phyloP scores from a whole-genome alignment of 1,140 invertebrate species.

The Lerema accius region DNA sequence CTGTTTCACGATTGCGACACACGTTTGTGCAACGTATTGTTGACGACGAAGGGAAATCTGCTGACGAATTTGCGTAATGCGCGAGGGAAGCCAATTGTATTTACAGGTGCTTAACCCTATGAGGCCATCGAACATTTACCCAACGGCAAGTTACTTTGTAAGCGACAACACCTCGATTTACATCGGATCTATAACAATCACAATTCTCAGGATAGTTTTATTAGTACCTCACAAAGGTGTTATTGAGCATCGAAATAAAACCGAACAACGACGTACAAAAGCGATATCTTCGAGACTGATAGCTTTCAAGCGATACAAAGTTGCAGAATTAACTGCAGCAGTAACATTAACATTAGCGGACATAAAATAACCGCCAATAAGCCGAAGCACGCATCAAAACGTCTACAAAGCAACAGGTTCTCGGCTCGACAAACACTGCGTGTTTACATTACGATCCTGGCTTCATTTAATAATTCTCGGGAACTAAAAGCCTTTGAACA shows the following conservation, averaged over 20 bases:
- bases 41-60: constrained; percentile 69
- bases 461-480: constrained; percentile 82
- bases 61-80: constrained; percentile 56
- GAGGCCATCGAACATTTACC: constrained; percentile 34
- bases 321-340: constrained; percentile 65
- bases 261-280: constrained; percentile 39
- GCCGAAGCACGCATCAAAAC: constrained; percentile 72
- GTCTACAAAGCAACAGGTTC: constrained; percentile 80
- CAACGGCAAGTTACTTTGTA: constrained; percentile 18
- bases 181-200: constrained; percentile 30
- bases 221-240: constrained; percentile 40
- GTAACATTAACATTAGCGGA: constrained; percentile 74
- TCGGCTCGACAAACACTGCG: constrained; percentile 69
- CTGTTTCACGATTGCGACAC: constrained; percentile 67
- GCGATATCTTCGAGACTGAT: constrained; percentile 28
- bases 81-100: constrained; percentile 54
- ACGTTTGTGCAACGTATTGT: constrained; percentile 67
- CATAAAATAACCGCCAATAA: constrained; percentile 81
- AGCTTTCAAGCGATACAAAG: constrained; percentile 54
- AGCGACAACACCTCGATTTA: constrained; percentile 19
- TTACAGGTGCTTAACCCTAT: constrained; percentile 48
- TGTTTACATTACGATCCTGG: constrained; percentile 82
- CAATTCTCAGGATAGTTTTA: constrained; percentile 39
- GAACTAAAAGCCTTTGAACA: constrained; percentile 83
- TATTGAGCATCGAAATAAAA: constrained; percentile 42